These are phyloP conservation scores for Actinia equina DNA, from an alignment of 64 coral and sea anemone genomes.

Conservation along the genomic window DNA sequence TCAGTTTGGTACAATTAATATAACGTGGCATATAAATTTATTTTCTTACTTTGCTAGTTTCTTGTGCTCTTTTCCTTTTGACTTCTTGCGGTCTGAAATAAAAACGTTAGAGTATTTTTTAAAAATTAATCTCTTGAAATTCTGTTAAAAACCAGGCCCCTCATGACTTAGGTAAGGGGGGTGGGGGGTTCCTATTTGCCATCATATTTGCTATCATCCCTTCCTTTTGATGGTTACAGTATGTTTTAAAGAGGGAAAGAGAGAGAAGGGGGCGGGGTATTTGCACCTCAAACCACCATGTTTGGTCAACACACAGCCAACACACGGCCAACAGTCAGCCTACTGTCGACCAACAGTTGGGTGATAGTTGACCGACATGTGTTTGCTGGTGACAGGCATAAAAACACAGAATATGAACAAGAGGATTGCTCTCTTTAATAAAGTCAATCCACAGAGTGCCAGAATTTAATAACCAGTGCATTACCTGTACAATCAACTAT, in stretches of 20 bases:
- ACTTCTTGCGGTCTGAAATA: slow-evolving; percentile 76
- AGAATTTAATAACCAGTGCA: background rate
- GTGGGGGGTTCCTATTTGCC: no score
- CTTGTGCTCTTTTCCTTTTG: slow-evolving; percentile 69
- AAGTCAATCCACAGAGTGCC: background rate
- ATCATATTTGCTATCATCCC: no score
- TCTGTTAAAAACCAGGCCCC: background rate
- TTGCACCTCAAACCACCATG: no score
- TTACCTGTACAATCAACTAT: background rate
- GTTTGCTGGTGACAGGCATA: no score
- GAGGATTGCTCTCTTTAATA: background rate
- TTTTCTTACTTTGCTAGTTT: slow-evolving; percentile 62
- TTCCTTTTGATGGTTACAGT: background rate
- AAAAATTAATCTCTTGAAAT: background rate
- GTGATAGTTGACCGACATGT: no score
- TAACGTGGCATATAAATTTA: background rate
- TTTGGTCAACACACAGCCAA: no score
- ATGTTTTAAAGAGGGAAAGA: background rate
- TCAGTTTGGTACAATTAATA: background rate
- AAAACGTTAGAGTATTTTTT: background rate
- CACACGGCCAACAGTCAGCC: no score
- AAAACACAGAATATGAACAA: no score
- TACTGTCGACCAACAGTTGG: no score
- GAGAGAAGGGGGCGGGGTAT: no score
- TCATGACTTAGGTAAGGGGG: no score